Percentiles rank a stretch among this genome's conserved stretches.
Evolutionary conservation across 2,797 vertebrate genomes (phyloP).

Genomic region (Malurus splendens): DNA sequence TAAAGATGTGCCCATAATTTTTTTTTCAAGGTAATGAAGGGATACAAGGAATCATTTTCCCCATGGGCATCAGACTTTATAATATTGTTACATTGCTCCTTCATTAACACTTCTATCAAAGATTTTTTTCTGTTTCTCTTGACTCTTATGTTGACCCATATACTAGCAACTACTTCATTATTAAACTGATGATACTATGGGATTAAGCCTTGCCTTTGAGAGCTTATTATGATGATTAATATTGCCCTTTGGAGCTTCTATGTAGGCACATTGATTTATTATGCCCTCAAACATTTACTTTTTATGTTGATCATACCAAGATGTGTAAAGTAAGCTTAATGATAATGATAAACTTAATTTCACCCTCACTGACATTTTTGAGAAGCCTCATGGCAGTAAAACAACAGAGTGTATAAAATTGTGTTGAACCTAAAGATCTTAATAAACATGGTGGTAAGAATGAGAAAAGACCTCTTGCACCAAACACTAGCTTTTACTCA

Average conservation of each 20-base stretch:
- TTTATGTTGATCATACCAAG: not conserved
- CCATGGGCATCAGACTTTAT: not conserved
- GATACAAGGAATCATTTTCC: not conserved
- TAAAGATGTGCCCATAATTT: not conserved
- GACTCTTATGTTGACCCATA: not conserved
- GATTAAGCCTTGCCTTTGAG: not conserved
- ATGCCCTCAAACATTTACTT: not conserved
- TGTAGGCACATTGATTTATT: not conserved
- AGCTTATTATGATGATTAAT: not conserved
- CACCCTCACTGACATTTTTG: not conserved
- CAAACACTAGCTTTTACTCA: not conserved
- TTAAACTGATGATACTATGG: not conserved
- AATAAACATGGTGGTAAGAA: not conserved
- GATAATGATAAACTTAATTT: not conserved
- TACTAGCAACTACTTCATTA: not conserved
- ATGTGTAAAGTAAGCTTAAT: not conserved
- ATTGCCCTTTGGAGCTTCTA: not conserved
- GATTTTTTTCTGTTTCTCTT: not conserved
- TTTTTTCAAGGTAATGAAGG: not conserved
- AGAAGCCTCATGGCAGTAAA: not conserved
- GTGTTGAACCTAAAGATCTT: not conserved
- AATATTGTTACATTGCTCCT: not conserved
- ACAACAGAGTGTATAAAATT: not conserved
- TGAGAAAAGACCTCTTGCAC: not conserved
- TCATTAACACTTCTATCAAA: not conserved